Conservation (phyloP, 2,888 invertebrate species). For the Eubasilissa splendida region DNA sequence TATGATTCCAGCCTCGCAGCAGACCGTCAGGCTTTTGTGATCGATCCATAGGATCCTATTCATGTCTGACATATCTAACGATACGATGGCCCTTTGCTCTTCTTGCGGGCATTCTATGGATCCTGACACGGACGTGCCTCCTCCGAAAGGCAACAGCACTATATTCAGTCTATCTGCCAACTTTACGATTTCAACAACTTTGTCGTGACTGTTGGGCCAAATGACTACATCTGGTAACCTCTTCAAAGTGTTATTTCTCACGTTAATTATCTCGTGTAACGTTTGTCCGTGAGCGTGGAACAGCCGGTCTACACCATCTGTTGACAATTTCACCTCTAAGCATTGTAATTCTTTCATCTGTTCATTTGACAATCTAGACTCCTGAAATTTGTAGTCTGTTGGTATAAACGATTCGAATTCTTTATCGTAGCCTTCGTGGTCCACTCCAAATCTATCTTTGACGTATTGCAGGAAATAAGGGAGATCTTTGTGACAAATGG, state of each 20-base stretch:
- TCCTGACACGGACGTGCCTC: slow-evolving; percentile 94
- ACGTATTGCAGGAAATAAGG: slow-evolving; percentile 86
- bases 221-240: slow-evolving; percentile 94
- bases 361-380: slow-evolving; percentile 70
- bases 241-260: slow-evolving; percentile 82
- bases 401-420: slow-evolving; percentile 64
- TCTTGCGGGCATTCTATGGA: slow-evolving; percentile 86
- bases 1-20: slow-evolving; percentile 91
- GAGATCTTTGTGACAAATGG: slow-evolving; percentile 77
- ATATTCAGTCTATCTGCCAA: slow-evolving; percentile 82
- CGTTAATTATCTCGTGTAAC: slow-evolving; percentile 86
- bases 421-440: not conserved
- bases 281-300: slow-evolving; percentile 95
- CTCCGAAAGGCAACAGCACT: slow-evolving; percentile 94
- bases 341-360: slow-evolving; percentile 67
- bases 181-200: slow-evolving; percentile 85
- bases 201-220: slow-evolving; percentile 92
- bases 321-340: slow-evolving; percentile 75
- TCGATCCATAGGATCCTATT: slow-evolving; percentile 96
- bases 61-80: slow-evolving; percentile 96
- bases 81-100: slow-evolving; percentile 87
- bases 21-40: slow-evolving; percentile 83
- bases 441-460: slow-evolving; percentile 6
- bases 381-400: slow-evolving; percentile 70
- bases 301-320: slow-evolving; percentile 86